These are phyloP conservation scores for Aricia artaxerxes DNA, from an alignment of 2,888 invertebrate genomes.

Conservation along the genomic window DNA sequence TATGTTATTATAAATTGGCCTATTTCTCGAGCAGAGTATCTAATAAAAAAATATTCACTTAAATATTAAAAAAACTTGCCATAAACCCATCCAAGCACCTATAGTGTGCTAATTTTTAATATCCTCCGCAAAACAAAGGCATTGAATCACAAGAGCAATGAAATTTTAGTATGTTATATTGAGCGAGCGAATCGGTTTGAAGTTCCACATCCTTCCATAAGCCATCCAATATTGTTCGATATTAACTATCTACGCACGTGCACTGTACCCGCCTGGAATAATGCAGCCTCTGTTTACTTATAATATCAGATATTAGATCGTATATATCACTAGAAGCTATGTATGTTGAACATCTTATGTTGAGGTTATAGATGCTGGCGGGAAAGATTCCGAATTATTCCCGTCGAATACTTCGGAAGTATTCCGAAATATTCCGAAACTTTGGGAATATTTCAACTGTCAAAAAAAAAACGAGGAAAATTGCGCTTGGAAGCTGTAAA, in stretches of 20 bases:
- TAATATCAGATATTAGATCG: conserved; percentile 28
- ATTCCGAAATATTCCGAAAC: too few species aligned
- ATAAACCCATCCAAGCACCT: neutral
- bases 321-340: neutral
- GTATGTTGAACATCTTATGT: neutral
- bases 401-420: too few species aligned
- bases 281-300: conserved; percentile 32
- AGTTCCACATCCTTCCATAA: conserved; percentile 34
- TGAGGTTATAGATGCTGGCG: too few species aligned
- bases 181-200: conserved; percentile 65
- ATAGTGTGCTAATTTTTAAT: neutral
- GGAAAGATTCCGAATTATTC: too few species aligned
- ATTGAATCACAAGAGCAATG: conserved; percentile 47
- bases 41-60: too few species aligned
- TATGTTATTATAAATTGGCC: too few species aligned
- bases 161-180: conserved; percentile 74
- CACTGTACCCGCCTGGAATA: conserved; percentile 36
- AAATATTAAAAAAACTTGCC: neutral
- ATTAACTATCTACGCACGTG: conserved; percentile 43
- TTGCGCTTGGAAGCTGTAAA: too few species aligned
- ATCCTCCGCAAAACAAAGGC: neutral
- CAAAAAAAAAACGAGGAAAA: too few species aligned
- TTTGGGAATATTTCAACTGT: too few species aligned
- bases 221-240: conserved; percentile 42
- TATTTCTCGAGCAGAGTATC: too few species aligned